phyloP scores from a whole-genome alignment of 2,888 invertebrate species.

The Microchrysa polita region DNA sequence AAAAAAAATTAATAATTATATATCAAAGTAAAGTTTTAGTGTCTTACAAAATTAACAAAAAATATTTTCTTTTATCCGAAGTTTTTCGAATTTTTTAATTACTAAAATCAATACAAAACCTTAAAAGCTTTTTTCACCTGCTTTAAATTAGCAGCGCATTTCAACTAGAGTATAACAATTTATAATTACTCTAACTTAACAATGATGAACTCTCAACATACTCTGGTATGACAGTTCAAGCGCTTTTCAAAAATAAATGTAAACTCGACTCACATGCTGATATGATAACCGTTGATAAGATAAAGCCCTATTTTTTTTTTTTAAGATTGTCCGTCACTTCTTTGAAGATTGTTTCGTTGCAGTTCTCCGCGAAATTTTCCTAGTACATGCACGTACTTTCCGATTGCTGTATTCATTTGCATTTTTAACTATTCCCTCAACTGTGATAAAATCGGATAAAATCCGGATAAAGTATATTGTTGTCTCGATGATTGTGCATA shows the following conservation, averaged over 20 bases:
- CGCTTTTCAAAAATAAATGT: constrained; percentile 15
- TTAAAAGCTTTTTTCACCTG: too few species aligned
- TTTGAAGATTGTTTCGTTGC: constrained; percentile 19
- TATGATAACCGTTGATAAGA: constrained; percentile 39
- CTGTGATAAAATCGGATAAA: constrained; percentile 8
- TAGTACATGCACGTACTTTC: too few species aligned
- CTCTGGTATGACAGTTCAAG: background rate
- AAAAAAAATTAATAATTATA: too few species aligned
- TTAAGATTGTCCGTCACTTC: constrained; percentile 27
- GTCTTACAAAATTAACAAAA: too few species aligned
- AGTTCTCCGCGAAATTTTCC: constrained; percentile 14
- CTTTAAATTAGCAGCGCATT: too few species aligned
- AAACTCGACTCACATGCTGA: constrained; percentile 23
- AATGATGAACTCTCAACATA: background rate
- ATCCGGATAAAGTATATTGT: constrained; percentile 8
- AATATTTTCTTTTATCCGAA: too few species aligned
- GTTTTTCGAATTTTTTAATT: too few species aligned
- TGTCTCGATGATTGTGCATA: constrained; percentile 7
- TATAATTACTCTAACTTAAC: background rate
- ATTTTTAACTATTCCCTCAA: background rate
- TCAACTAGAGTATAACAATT: constrained; percentile 11
- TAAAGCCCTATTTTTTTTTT: constrained; percentile 27
- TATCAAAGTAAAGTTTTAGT: too few species aligned
- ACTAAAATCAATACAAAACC: too few species aligned
- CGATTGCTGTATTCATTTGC: background rate